Evolutionary conservation across 2,888 invertebrate species (phyloP), one percentile per base, ranked within the genome.

Genomic region (Lepidocyrtinus sp.): DNA sequence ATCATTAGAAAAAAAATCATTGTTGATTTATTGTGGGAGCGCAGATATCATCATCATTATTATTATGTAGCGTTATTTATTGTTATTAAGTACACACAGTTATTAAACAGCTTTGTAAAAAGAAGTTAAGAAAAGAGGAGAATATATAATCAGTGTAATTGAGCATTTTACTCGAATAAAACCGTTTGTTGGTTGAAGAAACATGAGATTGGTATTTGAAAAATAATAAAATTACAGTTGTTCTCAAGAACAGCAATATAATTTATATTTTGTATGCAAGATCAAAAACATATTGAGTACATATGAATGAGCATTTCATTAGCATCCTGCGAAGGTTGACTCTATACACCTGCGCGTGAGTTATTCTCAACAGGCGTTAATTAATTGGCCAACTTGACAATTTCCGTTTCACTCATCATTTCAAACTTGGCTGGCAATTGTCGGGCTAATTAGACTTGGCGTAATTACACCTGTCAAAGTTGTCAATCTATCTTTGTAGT

Each of bases 331-430:
- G 36, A 36, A 36, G 36, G 36, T 36, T 36, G 36, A 36, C n/a
- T n/a, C n/a, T n/a, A n/a, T n/a, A n/a, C n/a, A n/a, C n/a, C n/a
- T n/a, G n/a, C n/a, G n/a, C 36, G 36, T 36, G 36, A 36, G 7
- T 36, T 36, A 25, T 64, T 64, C 19, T 65, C n/a, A 63, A 36
- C 59, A 55, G 22, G 21, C 59, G 69, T 64, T 65, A 77, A 71
- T 78, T 72, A 78, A 78, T 78, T 78, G 72, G 50, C 71, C 77
- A 76, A 19, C 72, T 62, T 77, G 70, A 78, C 78, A 72, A 67
- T 71, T 77, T 77, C 77, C 77, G 65, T 68, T 26, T 75, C 65
- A 55, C 63, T 26, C 63, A 15, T 77, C 70, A 77, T 77, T 71
- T 59, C 12, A 36, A 36, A 36, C 5, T 9, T 9, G 36, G 36